Evolutionary conservation across 1,140 invertebrate species (phyloP), one percentile per base, ranked within the genome.

Genomic region (Cardiocondyla obscurior): DNA sequence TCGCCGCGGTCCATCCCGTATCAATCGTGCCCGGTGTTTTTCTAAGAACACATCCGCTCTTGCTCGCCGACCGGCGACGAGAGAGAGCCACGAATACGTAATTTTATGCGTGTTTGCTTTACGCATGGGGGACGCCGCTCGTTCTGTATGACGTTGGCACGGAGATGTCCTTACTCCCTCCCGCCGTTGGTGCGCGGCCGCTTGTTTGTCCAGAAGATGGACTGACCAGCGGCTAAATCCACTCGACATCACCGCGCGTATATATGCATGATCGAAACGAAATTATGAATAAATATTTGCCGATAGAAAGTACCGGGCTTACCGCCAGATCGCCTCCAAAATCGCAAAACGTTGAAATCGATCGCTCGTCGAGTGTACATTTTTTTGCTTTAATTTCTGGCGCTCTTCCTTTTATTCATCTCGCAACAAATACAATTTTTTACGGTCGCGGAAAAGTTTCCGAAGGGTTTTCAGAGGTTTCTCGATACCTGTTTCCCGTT

Each of bases 31-130:
- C 51, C 53, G 33, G 36, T 79, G 60, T 79, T 79, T 67, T 69
- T 69, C 62, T 79, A 79, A 79, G 62, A 79, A 53, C 19, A 57
- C 46, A 67, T 28, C 28, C 60, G 30, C 16, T 28, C 60, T n/a
- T n/a, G 44, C 7, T 65, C 12, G 30, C 46, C 44, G 33, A 36
- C 55, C 12, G 53, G 39, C 25, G 42, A 5, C 14, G 10, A 36
- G 49, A 25, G 10, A 36, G 49, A 25, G 55, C 70, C 22, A 46
- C 58, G 60, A 51, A 77, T 60, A 73, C 72, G 81, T 88, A 92
- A 92, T 92, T 92, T 77, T 90, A 92, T 89, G 85, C 89, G 73
- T 92, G 89, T 92, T 93, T 93, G 69, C 88, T 90, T 90, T 90
- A 84, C 73, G 77, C 55, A 81, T 67, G 82, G 88, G 88, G 86